Conservation (phyloP, 1,140 invertebrate genomes). For the Bombus terrestris region DNA sequence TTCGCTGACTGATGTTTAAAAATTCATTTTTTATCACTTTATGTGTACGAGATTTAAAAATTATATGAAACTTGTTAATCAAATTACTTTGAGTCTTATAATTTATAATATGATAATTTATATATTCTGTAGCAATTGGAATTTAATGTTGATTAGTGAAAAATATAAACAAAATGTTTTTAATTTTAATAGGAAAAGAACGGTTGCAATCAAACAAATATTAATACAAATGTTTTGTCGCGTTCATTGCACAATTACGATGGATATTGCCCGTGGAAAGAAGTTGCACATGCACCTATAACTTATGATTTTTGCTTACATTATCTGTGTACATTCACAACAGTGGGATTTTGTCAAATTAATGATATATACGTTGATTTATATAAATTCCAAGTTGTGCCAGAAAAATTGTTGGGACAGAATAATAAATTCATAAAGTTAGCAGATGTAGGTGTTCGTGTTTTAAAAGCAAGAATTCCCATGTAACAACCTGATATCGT, state of each 20-base stretch:
- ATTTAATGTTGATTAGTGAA: not conserved
- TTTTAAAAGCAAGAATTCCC: not conserved
- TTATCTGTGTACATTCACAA: not conserved
- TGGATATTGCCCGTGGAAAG: not conserved
- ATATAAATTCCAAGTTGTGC: not conserved
- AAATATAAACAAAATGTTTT: not conserved
- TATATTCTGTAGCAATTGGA: too few relatives aligned
- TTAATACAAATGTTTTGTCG: not conserved
- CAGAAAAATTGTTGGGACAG: not conserved
- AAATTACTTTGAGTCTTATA: too few relatives aligned
- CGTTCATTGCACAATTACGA: not conserved
- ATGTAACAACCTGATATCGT: not conserved
- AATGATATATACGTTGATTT: not conserved
- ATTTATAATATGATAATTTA: too few relatives aligned
- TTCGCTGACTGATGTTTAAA: not conserved
- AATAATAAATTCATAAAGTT: conserved; percentile 1
- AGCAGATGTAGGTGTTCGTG: not conserved
- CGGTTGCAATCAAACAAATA: not conserved
- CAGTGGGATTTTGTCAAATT: not conserved
- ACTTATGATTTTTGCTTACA: not conserved
- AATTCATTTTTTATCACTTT: too few relatives aligned
- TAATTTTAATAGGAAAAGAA: not conserved
- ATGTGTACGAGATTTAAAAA: too few relatives aligned
- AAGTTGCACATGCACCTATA: not conserved
- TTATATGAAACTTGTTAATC: too few relatives aligned